Percentiles rank a stretch among this genome's conserved stretches.
These are phyloP conservation scores for Trichosurus vulpecula DNA, from an alignment of 2,797 vertebrate genomes.

Conservation along the genomic window DNA sequence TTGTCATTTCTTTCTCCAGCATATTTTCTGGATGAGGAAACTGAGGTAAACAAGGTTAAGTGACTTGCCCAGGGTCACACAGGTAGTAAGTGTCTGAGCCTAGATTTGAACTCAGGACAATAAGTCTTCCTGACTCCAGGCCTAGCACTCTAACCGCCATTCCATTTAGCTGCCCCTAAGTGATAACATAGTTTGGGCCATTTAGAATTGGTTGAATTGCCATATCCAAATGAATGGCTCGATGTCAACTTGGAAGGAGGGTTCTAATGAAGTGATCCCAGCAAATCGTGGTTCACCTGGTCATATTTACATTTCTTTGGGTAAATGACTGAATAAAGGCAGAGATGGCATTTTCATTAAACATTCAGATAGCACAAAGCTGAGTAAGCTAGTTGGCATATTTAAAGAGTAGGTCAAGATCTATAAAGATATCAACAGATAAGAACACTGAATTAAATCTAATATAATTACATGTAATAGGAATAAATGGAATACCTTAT, in stretches of 20 bases:
- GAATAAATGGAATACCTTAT: neutral
- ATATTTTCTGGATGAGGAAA: neutral
- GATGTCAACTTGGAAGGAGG: neutral
- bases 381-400: neutral
- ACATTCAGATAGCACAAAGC: neutral
- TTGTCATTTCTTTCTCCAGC: neutral
- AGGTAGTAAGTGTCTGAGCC: neutral
- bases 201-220: neutral
- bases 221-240: neutral
- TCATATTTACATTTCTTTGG: neutral
- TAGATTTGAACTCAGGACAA: neutral
- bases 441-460: neutral
- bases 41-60: neutral
- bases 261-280: neutral
- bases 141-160: neutral
- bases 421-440: neutral
- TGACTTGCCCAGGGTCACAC: neutral
- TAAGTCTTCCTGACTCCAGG: neutral
- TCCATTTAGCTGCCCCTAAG: neutral
- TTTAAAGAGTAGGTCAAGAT: neutral
- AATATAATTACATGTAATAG: neutral
- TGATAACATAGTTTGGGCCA: neutral
- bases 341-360: neutral
- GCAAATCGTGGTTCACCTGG: neutral
- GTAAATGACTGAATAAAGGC: neutral